Evolutionary conservation across 1,140 invertebrate species (phyloP).

Genomic region (Drosophila pallidifrons): DNA sequence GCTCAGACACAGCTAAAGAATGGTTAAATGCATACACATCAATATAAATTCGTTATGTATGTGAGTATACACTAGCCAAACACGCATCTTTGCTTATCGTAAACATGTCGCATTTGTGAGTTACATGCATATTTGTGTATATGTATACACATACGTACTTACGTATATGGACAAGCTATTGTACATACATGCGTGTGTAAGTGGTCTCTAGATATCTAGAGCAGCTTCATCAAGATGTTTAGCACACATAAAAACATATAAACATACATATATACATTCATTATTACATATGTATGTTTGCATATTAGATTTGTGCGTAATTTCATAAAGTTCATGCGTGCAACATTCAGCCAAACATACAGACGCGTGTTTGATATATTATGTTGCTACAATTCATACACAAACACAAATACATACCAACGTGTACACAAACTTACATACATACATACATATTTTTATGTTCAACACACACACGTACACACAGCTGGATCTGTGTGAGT

Average conservation of each 20-base stretch:
- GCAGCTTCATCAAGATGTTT: conserved; percentile 32
- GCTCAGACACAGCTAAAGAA: conserved; percentile 32
- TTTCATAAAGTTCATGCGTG: conserved; percentile 21
- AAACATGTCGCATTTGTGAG: conserved; percentile 36
- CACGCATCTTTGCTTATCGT: conserved; percentile 34
- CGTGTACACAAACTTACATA: conserved; percentile 1
- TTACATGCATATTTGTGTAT: conserved; percentile 27
- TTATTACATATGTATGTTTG: conserved; percentile 20
- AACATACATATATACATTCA: conserved; percentile 11
- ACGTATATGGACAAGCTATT: background rate
- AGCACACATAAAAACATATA: conserved; percentile 18
- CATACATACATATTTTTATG: conserved; percentile 12
- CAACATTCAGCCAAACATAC: conserved; percentile 13
- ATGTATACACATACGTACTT: conserved; percentile 11
- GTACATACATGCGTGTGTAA: conserved; percentile 8
- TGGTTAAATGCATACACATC: conserved; percentile 15
- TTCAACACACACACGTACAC: background rate
- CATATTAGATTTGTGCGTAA: conserved; percentile 28
- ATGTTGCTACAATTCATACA: conserved; percentile 22
- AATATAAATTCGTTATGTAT: background rate
- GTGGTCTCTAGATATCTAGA: conserved; percentile 27
- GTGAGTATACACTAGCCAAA: conserved; percentile 22
- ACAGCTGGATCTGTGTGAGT: conserved; percentile 9
- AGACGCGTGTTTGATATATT: conserved; percentile 25
- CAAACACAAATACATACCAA: background rate